Percentiles rank a stretch among this genome's conserved stretches.
Conservation (phyloP, 2,888 invertebrate genomes). For the Clistopyga incitator region DNA sequence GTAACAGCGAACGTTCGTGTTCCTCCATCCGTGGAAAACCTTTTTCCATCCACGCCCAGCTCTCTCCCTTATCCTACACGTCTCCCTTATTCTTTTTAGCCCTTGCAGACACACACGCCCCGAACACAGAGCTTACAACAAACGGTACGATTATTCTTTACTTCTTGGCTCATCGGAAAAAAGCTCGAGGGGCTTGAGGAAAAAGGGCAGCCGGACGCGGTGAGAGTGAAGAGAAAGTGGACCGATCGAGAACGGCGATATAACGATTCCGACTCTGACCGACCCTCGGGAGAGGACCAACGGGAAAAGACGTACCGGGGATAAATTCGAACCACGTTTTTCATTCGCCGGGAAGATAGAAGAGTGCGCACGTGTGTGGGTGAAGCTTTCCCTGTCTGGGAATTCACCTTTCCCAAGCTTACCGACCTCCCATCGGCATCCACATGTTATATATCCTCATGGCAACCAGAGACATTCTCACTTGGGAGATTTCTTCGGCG, state of each 20-base stretch:
- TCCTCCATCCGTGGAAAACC: neutral
- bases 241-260: constrained; percentile 28
- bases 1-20: neutral
- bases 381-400: constrained; percentile 40
- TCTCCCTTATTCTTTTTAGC: constrained; percentile 12
- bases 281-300: constrained; percentile 31
- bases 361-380: constrained; percentile 9
- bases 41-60: neutral
- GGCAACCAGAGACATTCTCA: constrained; percentile 38
- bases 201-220: constrained; percentile 11
- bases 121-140: constrained; percentile 6
- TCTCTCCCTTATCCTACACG: neutral
- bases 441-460: constrained; percentile 2
- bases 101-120: constrained; percentile 2
- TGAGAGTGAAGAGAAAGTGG: constrained; percentile 25
- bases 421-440: constrained; percentile 7
- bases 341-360: constrained; percentile 31
- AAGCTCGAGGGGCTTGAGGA: constrained; percentile 9
- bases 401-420: constrained; percentile 45
- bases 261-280: constrained; percentile 34
- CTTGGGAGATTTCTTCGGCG: constrained; percentile 38
- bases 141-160: constrained; percentile 34
- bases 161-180: constrained; percentile 31
- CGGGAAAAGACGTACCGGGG: constrained; percentile 48
- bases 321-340: constrained; percentile 62